Conservation (phyloP, 2,797 vertebrate species). For the Huso huso region DNA sequence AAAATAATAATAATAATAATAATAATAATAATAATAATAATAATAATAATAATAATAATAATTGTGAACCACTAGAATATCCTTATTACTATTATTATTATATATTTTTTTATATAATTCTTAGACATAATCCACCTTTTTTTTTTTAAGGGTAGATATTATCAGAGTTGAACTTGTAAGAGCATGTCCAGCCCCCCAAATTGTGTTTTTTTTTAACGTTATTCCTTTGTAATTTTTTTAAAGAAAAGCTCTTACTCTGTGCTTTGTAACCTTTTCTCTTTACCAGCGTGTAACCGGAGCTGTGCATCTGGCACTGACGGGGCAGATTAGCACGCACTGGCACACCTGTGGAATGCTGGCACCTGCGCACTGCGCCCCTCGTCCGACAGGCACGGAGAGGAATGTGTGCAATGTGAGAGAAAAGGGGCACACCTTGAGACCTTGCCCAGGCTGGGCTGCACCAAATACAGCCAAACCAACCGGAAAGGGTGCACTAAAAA, state of each 20-base stretch:
- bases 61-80: too few relatives aligned
- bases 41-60: too few relatives aligned
- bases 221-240: background rate
- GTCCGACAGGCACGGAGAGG: constrained; percentile 5
- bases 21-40: too few relatives aligned
- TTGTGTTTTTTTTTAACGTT: background rate
- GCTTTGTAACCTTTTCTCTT: background rate
- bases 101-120: too few relatives aligned
- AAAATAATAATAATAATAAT: too few relatives aligned
- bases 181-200: too few relatives aligned
- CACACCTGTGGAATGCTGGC: constrained; percentile 10
- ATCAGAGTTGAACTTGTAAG: too few relatives aligned
- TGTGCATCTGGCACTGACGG: constrained; percentile 27
- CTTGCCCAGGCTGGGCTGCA: background rate
- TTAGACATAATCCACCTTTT: too few relatives aligned
- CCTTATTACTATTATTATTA: too few relatives aligned
- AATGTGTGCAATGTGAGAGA: constrained; percentile 1
- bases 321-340: constrained; percentile 17
- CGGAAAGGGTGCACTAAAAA: constrained; percentile 10
- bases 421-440: background rate
- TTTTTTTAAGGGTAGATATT: too few relatives aligned
- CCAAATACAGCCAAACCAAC: background rate
- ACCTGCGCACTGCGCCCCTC: constrained; percentile 15
- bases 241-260: background rate
- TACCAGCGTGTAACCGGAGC: constrained; percentile 12